These are phyloP conservation scores for Monopterus albus DNA, from an alignment of 2,113 vertebrate species.

Conservation along the genomic window DNA sequence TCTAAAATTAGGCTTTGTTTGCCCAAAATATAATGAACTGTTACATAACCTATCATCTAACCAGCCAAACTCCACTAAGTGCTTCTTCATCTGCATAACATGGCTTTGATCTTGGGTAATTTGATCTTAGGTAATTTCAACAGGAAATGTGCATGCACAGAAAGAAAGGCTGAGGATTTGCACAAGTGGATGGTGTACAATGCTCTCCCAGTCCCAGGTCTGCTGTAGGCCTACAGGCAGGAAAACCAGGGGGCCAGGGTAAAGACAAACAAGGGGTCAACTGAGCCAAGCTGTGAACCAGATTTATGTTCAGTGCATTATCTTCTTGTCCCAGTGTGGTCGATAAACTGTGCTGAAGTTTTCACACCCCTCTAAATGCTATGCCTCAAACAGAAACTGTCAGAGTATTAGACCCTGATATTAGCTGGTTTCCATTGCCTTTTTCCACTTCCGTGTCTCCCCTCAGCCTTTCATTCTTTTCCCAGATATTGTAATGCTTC, in stretches of 20 bases:
- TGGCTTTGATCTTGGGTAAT: conserved; percentile 41
- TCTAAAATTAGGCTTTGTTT: too few relatives aligned
- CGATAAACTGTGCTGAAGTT: conserved; percentile 36
- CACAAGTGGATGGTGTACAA: conserved; percentile 33
- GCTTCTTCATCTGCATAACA: conserved; percentile 9
- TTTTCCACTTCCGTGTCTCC: conserved; percentile 38
- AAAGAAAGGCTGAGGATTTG: conserved; percentile 15
- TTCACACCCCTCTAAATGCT: conserved; percentile 41
- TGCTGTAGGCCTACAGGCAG: conserved; percentile 28
- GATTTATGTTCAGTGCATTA: conserved; percentile 18
- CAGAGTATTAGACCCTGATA: conserved; percentile 40
- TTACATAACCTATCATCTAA: conserved; percentile 6
- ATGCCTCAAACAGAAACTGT: conserved; percentile 44
- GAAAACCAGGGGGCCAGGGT: conserved; percentile 18
- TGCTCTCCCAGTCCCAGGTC: conserved; percentile 48
- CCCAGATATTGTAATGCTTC: conserved; percentile 47
- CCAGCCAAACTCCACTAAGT: conserved; percentile 13
- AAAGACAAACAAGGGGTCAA: conserved; percentile 57
- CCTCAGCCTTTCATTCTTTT: conserved; percentile 56
- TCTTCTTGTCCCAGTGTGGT: conserved; percentile 13
- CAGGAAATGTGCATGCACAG: conserved; percentile 23
- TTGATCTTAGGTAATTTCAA: conserved; percentile 31
- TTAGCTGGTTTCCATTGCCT: conserved; percentile 38
- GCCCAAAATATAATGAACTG: too few relatives aligned
- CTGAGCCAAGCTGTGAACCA: conserved; percentile 25